Base-by-base conservation (phyloP, 2,113 vertebrate genomes). In the Cryptomyrus ogoouensis region DNA sequence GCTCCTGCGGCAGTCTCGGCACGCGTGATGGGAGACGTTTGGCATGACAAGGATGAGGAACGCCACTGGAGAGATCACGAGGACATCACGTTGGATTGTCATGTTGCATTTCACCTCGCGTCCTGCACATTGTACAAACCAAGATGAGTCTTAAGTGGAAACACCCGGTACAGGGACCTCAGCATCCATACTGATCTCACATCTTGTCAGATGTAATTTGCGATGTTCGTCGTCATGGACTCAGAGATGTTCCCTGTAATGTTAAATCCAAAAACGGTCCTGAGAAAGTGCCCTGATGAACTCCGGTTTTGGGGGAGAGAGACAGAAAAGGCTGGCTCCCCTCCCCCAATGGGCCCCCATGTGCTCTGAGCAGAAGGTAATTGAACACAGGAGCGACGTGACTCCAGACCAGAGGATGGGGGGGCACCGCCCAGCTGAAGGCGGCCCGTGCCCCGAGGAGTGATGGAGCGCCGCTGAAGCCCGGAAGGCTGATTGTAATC, bases 401-500 rank as follows among this genome's bases (percentile, higher is more conserved):
- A 70, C 74, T 42, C 7, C 56, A 39, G 49, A 19, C 62, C 17
- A 31, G 44, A 74, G 89, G 56, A 47, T 49, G 58, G 47, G 44
- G 44, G 42, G n/a, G 44, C 17, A 27, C 46, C 42, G 21, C 56
- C 83, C 83, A 91, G 53, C 88, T 92, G 90, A 86, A 70, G 91
- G 83, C 31, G 47, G 46, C 50, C 83, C 46, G 1, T 3, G 21
- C 24, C 50, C 24, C 24, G 39, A 31, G 19, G n/a, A 84, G 89
- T 89, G 70, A 88, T 91, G 90, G 89, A 84, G 86, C 44, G 46
- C 56, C 88, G 31, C 70, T 50, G 58, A 89, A 89, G 74, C 52
- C 89, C 44, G 39, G 89, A 42, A 90, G 83, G 58, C 89, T 89
- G 91, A 90, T 62, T 91, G 90, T 93, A 89, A 93, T 94, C 92